These are phyloP conservation scores for Dryas iulia DNA, from an alignment of 1,140 invertebrate genomes.

Conservation along the genomic window DNA sequence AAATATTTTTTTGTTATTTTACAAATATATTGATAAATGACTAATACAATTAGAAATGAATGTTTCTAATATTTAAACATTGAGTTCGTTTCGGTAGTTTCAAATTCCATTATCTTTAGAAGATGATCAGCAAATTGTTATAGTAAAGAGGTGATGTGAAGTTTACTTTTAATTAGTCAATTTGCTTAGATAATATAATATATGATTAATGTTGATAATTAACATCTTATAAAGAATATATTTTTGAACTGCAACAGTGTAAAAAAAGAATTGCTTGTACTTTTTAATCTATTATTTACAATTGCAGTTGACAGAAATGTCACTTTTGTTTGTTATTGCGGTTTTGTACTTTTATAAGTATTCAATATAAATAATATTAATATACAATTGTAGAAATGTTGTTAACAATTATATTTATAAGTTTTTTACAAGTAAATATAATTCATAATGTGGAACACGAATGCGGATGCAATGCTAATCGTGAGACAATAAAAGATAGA, in stretches of 20 bases:
- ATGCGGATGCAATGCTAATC: slow-evolving; percentile 59
- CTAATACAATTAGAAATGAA: neutral
- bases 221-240: too few species aligned
- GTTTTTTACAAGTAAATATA: neutral
- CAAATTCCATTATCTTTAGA: too few species aligned
- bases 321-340: slow-evolving; percentile 3
- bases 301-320: neutral
- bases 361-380: neutral
- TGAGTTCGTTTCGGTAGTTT: too few species aligned
- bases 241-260: too few species aligned
- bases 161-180: too few species aligned
- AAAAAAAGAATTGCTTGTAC: too few species aligned
- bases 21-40: neutral
- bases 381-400: slow-evolving; percentile 6
- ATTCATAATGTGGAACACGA: slow-evolving; percentile 35
- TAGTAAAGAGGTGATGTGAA: too few species aligned
- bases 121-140: too few species aligned
- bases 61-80: too few species aligned
- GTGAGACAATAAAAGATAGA: slow-evolving; percentile 31
- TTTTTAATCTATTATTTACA: too few species aligned
- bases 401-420: neutral
- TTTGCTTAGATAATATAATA: too few species aligned
- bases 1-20: neutral
- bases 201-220: too few species aligned
- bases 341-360: slow-evolving; percentile 26